Evolutionary conservation across 2,888 invertebrate genomes (phyloP).

Genomic region (Odontocolon sp.): DNA sequence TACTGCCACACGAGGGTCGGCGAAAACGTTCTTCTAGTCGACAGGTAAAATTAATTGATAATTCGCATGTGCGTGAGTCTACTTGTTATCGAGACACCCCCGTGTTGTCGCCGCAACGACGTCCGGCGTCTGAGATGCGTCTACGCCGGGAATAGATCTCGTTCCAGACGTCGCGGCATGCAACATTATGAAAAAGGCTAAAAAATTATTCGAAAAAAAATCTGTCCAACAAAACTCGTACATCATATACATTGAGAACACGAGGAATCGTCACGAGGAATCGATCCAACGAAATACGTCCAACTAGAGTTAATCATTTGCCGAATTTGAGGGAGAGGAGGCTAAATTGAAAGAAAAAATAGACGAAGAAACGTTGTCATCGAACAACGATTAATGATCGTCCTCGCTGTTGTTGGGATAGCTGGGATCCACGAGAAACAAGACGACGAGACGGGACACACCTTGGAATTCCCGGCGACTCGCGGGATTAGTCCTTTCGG

Average conservation of each 20-base stretch:
- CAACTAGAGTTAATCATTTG: no score
- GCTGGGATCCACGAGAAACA: no score
- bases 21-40: constrained; percentile 84
- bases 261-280: no score
- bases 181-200: constrained; percentile 17
- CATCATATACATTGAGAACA: no score
- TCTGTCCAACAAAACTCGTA: neutral
- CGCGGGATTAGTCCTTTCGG: constrained; percentile 49
- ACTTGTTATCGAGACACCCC: neutral
- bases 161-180: constrained; percentile 32
- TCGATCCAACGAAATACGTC: no score
- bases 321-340: no score
- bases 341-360: no score
- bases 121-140: constrained; percentile 67
- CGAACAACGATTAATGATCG: neutral
- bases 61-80: neutral
- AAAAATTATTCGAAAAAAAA: constrained; percentile 43
- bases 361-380: no score
- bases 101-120: constrained; percentile 7
- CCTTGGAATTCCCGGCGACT: constrained; percentile 56
- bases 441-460: constrained; percentile 36
- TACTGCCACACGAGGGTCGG: constrained; percentile 84
- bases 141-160: constrained; percentile 70
- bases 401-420: no score
- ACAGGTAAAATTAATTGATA: constrained; percentile 80